Percentiles rank a stretch among this genome's conserved stretches.
These are phyloP conservation scores for Drosophila colorata DNA, from an alignment of 2,888 invertebrate species.

Conservation along the genomic window DNA sequence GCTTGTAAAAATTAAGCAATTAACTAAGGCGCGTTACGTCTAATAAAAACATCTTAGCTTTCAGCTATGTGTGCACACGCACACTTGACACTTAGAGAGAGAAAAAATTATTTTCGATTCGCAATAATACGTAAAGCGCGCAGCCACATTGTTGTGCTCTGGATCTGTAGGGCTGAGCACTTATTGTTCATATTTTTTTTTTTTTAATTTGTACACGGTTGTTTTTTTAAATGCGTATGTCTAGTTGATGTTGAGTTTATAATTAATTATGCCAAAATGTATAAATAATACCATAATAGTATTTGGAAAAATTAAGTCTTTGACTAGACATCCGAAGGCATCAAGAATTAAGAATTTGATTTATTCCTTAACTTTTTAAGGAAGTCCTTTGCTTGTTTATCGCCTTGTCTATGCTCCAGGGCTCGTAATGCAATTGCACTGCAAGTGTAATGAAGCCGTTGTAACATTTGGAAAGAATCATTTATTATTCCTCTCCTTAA, in stretches of 20 bases:
- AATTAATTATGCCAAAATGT: constrained; percentile 18
- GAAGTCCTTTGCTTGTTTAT: constrained; percentile 95
- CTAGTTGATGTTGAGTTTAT: constrained; percentile 19
- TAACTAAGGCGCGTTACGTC: too few relatives aligned
- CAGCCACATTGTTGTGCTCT: too few relatives aligned
- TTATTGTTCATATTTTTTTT: not conserved
- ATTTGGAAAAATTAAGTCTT: constrained; percentile 26
- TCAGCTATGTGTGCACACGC: too few relatives aligned
- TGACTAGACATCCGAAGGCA: constrained; percentile 6
- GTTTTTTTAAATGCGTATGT: constrained; percentile 31
- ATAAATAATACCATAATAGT: constrained; percentile 40
- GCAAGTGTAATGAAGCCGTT: too few relatives aligned
- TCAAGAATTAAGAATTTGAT: constrained; percentile 73
- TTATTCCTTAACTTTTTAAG: constrained; percentile 92
- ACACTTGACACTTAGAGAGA: too few relatives aligned
- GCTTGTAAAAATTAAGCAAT: too few relatives aligned
- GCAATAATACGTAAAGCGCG: too few relatives aligned
- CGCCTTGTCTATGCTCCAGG: constrained; percentile 93
- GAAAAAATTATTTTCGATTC: too few relatives aligned
- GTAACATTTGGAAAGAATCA: too few relatives aligned
- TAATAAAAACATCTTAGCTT: too few relatives aligned
- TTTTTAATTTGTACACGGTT: not conserved
- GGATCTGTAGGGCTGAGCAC: too few relatives aligned
- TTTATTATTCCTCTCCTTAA: too few relatives aligned
- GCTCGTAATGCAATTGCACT: constrained; percentile 88